These are phyloP conservation scores for Dolichoris vasculosae DNA, from an alignment of 1,140 invertebrate genomes.

Conservation along the genomic window DNA sequence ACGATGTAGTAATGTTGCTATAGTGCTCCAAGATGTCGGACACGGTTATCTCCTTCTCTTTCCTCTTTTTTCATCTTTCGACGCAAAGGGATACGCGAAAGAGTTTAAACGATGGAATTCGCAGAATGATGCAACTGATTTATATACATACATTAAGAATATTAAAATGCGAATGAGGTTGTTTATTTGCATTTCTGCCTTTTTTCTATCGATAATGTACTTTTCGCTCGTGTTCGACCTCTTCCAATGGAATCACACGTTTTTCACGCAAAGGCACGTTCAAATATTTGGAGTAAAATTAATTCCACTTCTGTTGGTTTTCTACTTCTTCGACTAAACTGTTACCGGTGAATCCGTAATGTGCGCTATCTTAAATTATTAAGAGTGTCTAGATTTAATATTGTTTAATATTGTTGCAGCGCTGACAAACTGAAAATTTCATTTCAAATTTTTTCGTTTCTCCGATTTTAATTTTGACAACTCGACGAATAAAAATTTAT, in stretches of 20 bases:
- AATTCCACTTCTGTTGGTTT: too few species aligned
- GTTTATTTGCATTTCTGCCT: background rate
- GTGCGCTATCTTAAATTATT: too few species aligned
- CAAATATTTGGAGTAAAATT: too few species aligned
- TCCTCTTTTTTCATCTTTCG: background rate
- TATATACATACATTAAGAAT: background rate
- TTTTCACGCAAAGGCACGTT: too few species aligned
- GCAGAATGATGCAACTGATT: conserved; percentile 34
- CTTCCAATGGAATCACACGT: too few species aligned
- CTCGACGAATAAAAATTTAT: background rate
- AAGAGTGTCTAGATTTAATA: too few species aligned
- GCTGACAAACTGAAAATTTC: background rate
- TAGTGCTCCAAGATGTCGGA: conserved; percentile 18
- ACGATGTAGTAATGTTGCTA: conserved; percentile 2
- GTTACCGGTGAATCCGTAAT: too few species aligned
- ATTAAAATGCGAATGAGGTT: background rate
- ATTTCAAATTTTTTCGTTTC: background rate
- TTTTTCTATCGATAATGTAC: background rate
- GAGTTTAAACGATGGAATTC: conserved; percentile 21
- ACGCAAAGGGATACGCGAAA: background rate
- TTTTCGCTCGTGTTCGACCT: background rate
- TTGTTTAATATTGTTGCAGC: background rate
- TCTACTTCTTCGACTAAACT: too few species aligned
- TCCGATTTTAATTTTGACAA: background rate
- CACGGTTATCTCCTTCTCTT: background rate